Conservation (phyloP, 2,797 vertebrate genomes). For the Sebastiscus albofasciatus region DNA sequence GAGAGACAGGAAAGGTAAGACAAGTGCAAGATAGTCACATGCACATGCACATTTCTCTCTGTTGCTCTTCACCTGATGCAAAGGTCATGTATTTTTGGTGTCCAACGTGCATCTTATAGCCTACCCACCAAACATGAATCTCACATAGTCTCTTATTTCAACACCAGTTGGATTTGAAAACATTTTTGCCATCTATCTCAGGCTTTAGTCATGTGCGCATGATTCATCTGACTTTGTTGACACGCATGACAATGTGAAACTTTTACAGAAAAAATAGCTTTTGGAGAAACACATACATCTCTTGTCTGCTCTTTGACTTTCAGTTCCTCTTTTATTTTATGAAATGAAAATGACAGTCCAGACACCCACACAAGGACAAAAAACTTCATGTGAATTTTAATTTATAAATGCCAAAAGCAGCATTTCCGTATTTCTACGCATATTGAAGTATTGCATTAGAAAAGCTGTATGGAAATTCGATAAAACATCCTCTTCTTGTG, state of each 20-base stretch:
- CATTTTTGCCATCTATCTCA: not conserved
- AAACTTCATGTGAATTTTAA: not conserved
- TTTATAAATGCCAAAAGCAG: not conserved
- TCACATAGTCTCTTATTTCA: not conserved
- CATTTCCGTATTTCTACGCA: too few relatives aligned
- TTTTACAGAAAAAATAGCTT: not conserved
- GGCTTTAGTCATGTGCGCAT: not conserved
- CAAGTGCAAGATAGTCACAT: not conserved
- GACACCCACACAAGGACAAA: not conserved
- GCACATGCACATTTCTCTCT: not conserved
- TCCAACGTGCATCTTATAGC: not conserved
- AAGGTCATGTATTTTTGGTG: not conserved
- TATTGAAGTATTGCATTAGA: too few relatives aligned
- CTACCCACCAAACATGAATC: not conserved
- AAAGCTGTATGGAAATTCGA: too few relatives aligned
- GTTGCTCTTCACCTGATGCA: not conserved
- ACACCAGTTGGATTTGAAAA: not conserved
- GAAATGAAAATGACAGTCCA: conserved; percentile 40
- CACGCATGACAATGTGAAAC: conserved; percentile 13
- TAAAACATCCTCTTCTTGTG: too few relatives aligned
- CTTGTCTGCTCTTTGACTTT: conserved; percentile 20
- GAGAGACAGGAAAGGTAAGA: conserved; percentile 97
- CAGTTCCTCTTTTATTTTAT: conserved; percentile 56
- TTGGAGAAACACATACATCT: conserved; percentile 9
- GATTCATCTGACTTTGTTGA: not conserved